A percentile compares a stretch with the other conserved stretches of the same genome.
phyloP scores from a whole-genome alignment of 2,113 vertebrate genomes.

The Microcebus griseorufus region DNA sequence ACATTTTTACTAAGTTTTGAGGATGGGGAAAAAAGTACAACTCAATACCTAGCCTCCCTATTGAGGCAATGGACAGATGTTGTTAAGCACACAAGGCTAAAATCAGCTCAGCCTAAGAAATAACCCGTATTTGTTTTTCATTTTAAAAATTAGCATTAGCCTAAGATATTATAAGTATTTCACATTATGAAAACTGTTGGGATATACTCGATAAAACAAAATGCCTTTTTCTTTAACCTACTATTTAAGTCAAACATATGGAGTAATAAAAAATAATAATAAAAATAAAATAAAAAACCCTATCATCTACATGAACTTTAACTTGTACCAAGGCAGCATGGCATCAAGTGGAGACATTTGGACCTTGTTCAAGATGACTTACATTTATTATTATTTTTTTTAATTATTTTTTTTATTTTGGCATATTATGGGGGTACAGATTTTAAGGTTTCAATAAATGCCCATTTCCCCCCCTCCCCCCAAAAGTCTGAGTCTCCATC shows the following conservation, averaged over 20 bases:
- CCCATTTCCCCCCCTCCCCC: too few relatives aligned
- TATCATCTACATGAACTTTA: too few relatives aligned
- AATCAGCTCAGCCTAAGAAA: not conserved
- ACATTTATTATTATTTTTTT: too few relatives aligned
- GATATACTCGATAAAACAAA: conserved; percentile 21
- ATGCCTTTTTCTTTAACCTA: not conserved
- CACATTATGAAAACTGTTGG: not conserved
- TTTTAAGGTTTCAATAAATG: too few relatives aligned
- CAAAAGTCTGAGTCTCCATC: too few relatives aligned
- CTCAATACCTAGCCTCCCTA: not conserved
- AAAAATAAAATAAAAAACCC: too few relatives aligned
- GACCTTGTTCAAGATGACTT: too few relatives aligned
- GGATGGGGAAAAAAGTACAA: not conserved
- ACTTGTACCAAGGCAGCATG: too few relatives aligned
- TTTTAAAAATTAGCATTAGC: not conserved
- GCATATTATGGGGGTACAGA: too few relatives aligned
- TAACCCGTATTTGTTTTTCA: not conserved
- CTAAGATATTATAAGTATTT: not conserved
- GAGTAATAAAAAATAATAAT: conserved; percentile 1
- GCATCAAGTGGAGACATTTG: too few relatives aligned
- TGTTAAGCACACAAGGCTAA: not conserved
- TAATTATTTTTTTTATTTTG: too few relatives aligned
- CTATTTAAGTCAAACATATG: conserved; percentile 41
- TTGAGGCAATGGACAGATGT: not conserved
- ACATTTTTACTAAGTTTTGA: not conserved